phyloP scores from a whole-genome alignment of 2,888 invertebrate species.

The Callosobruchus maculatus region DNA sequence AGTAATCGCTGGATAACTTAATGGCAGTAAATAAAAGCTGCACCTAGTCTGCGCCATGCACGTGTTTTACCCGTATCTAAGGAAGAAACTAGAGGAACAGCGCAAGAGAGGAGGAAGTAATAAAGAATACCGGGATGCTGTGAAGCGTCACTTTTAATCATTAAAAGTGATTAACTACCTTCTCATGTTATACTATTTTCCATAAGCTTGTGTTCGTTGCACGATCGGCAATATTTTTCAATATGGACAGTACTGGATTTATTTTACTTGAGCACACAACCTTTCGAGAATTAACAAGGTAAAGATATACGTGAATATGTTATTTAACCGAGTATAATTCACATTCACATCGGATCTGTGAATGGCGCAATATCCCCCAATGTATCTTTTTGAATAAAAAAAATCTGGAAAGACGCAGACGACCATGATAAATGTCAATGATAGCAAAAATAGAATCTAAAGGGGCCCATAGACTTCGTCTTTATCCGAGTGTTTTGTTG shows the following conservation, averaged over 20 bases:
- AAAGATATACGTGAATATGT: neutral
- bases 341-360: too few species aligned
- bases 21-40: too few species aligned
- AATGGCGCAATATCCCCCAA: too few species aligned
- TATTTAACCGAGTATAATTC: too few species aligned
- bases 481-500: too few species aligned
- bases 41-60: neutral
- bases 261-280: neutral
- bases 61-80: neutral
- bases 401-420: too few species aligned
- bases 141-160: neutral
- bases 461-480: too few species aligned
- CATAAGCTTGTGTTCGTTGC: neutral
- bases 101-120: neutral
- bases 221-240: neutral
- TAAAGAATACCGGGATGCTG: neutral
- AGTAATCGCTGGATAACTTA: too few species aligned
- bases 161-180: neutral
- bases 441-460: too few species aligned
- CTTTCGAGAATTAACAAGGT: neutral
- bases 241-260: slow-evolving; percentile 2
- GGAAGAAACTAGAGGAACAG: neutral
- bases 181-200: neutral
- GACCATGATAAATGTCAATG: too few species aligned
- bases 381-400: too few species aligned